These are phyloP conservation scores for Eupithecia centaureata DNA, from an alignment of 2,888 invertebrate species.

Conservation along the genomic window DNA sequence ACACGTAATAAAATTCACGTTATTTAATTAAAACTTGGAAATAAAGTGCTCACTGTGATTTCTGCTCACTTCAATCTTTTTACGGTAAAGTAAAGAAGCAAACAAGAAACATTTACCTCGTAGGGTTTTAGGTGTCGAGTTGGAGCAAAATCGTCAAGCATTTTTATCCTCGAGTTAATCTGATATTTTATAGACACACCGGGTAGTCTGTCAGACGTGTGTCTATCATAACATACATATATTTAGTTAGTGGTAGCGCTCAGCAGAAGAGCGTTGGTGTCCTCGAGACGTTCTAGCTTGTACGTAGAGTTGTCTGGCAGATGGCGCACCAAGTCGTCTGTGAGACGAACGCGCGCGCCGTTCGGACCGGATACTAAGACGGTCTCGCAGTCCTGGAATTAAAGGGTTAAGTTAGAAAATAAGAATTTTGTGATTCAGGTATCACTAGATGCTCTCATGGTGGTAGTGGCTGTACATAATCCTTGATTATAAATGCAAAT, in stretches of 20 bases:
- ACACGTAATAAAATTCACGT: too few relatives aligned
- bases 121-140: too few relatives aligned
- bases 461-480: too few relatives aligned
- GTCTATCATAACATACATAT: not conserved
- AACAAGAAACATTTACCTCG: too few relatives aligned
- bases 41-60: too few relatives aligned
- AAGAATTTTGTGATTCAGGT: not conserved
- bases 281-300: constrained; percentile 65
- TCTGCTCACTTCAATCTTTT: too few relatives aligned
- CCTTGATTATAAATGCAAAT: too few relatives aligned
- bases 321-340: constrained; percentile 93
- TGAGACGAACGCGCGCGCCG: constrained; percentile 92
- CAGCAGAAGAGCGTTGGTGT: constrained; percentile 46
- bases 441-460: not conserved
- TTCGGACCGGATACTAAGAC: constrained; percentile 92
- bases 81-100: too few relatives aligned
- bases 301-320: constrained; percentile 87
- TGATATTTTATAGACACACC: too few relatives aligned
- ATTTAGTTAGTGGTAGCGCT: constrained; percentile 1
- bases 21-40: too few relatives aligned
- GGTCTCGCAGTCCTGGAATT: constrained; percentile 80
- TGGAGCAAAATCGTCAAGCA: too few relatives aligned
- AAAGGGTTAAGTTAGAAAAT: not conserved
- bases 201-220: not conserved
- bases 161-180: too few relatives aligned